These are phyloP conservation scores for Drosophila leonis DNA, from an alignment of 2,888 invertebrate species.

Conservation along the genomic window DNA sequence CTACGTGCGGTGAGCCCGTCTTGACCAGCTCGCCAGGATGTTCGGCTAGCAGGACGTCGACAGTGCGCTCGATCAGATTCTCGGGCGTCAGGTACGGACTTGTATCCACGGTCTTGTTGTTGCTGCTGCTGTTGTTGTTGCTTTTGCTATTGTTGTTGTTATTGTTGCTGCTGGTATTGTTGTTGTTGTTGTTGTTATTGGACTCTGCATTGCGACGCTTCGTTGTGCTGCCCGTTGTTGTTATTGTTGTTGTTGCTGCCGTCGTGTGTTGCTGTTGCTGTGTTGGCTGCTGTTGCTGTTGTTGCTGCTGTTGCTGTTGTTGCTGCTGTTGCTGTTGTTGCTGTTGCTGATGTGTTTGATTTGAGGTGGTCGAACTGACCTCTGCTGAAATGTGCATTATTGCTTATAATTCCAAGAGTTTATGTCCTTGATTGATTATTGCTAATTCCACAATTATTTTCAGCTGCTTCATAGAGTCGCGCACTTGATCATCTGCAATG, in stretches of 20 bases:
- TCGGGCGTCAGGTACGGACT: constrained; percentile 90
- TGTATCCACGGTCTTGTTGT: constrained; percentile 81
- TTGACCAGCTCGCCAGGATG: constrained; percentile 96
- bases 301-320: constrained; percentile 31
- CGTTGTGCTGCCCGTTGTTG: constrained; percentile 49
- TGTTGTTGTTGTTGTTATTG: constrained; percentile 66
- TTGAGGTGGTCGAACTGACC: constrained; percentile 90
- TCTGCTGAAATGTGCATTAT: constrained; percentile 93
- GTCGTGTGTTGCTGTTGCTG: constrained; percentile 51
- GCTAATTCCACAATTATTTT: constrained; percentile 5
- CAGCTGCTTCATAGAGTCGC: constrained; percentile 24
- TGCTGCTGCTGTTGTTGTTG: constrained; percentile 68
- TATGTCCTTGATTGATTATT: constrained; percentile 55
- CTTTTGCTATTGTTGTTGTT: constrained; percentile 70
- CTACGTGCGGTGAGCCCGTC: constrained; percentile 97
- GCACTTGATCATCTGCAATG: constrained; percentile 42
- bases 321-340: constrained; percentile 57
- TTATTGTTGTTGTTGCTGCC: constrained; percentile 55
- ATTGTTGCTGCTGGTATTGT: constrained; percentile 65
- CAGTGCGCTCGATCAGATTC: constrained; percentile 92
- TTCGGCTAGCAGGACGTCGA: constrained; percentile 94
- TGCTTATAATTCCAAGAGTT: constrained; percentile 45
- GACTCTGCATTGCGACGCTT: constrained; percentile 76
- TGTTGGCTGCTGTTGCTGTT: constrained; percentile 45
- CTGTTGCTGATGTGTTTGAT: constrained; percentile 78